Evolutionary conservation across 2,113 vertebrate genomes (phyloP).

Genomic region (Synchiropus splendidus): DNA sequence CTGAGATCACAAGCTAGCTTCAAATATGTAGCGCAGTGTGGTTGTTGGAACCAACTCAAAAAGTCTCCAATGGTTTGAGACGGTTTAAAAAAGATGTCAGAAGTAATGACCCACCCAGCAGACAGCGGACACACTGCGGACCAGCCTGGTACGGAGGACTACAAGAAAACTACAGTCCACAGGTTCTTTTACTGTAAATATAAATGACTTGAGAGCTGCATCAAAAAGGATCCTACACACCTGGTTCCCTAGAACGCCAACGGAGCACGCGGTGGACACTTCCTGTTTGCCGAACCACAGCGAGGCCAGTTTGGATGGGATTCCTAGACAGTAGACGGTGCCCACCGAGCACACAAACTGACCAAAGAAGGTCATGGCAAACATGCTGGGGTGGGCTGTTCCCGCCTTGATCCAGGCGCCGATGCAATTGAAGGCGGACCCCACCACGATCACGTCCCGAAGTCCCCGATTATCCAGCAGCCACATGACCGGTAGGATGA

Average conservation of each 20-base stretch:
- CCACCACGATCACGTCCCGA: slow-evolving; percentile 69
- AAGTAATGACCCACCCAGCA: too few species aligned
- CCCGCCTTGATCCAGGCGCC: slow-evolving; percentile 83
- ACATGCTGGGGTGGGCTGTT: slow-evolving; percentile 69
- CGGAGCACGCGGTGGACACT: slow-evolving; percentile 77
- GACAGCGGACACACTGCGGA: too few species aligned
- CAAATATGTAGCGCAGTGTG: too few species aligned
- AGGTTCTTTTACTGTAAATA: too few species aligned
- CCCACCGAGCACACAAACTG: slow-evolving; percentile 75
- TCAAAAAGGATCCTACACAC: slow-evolving; percentile 44
- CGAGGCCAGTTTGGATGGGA: slow-evolving; percentile 76
- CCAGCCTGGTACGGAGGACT: too few species aligned
- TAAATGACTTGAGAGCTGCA: too few species aligned
- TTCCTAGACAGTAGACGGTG: slow-evolving; percentile 78
- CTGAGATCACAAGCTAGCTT: too few species aligned
- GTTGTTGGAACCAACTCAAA: too few species aligned
- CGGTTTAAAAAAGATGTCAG: too few species aligned
- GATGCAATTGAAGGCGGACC: slow-evolving; percentile 74
- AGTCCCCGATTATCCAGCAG: slow-evolving; percentile 62
- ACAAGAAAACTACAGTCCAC: too few species aligned
- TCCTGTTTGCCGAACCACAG: slow-evolving; percentile 78
- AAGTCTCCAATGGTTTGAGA: too few species aligned
- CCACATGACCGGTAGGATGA: slow-evolving; percentile 77
- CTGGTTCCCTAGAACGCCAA: slow-evolving; percentile 86
- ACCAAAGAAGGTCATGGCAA: slow-evolving; percentile 68